Conservation (phyloP, 2,888 invertebrate genomes). For the Drosophila maculinotata region DNA sequence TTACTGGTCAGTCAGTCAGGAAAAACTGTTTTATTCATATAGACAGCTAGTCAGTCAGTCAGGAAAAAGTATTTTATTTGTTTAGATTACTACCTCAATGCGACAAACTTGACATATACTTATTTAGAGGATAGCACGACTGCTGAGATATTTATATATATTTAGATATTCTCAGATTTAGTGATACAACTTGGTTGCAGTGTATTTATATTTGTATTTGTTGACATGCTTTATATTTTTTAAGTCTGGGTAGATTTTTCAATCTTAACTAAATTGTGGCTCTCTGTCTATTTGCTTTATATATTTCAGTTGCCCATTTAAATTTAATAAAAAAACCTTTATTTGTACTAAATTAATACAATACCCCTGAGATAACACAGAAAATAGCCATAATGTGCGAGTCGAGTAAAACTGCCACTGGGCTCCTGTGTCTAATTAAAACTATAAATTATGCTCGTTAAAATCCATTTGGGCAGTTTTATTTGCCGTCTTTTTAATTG, state of each 20-base stretch:
- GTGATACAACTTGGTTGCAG: no score
- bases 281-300: no score
- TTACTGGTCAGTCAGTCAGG: not conserved
- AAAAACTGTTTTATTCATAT: not conserved
- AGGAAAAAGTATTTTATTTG: no score
- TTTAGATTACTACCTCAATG: not conserved
- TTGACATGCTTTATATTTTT: no score
- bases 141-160: no score
- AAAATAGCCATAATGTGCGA: not conserved
- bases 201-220: no score
- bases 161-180: no score
- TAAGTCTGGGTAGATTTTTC: no score
- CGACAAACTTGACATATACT: not conserved
- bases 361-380: slow-evolving; percentile 1
- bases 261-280: no score
- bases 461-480: slow-evolving; percentile 46
- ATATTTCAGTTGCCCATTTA: no score
- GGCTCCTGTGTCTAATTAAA: slow-evolving; percentile 56
- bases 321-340: no score
- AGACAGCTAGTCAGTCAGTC: no score
- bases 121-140: not conserved
- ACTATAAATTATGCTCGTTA: slow-evolving; percentile 54
- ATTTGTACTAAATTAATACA: slow-evolving; percentile 1
- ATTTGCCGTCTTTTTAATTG: slow-evolving; percentile 60
- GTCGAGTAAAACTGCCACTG: not conserved